These are phyloP conservation scores for Eublepharis macularius DNA, from an alignment of 2,113 vertebrate genomes.

Conservation along the genomic window DNA sequence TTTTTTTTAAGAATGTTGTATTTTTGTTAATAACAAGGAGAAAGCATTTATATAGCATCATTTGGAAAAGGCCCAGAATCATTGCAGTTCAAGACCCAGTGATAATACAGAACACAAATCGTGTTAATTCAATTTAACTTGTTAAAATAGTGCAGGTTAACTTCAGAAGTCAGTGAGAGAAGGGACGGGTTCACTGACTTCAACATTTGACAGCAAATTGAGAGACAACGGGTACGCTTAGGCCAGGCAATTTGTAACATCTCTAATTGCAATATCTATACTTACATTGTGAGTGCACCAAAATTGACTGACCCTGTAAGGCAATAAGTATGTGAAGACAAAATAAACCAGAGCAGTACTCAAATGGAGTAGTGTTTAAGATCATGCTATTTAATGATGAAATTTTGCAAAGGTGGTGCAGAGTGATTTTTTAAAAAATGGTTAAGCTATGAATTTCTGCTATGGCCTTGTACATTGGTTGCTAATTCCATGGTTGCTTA, in stretches of 20 bases:
- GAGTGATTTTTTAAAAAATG: slow-evolving; percentile 17
- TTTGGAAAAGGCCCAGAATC: slow-evolving; percentile 18
- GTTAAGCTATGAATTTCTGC: slow-evolving; percentile 58
- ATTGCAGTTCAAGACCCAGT: slow-evolving; percentile 17
- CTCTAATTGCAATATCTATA: slow-evolving; percentile 17
- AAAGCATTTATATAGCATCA: slow-evolving; percentile 9
- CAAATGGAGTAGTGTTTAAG: slow-evolving; percentile 10
- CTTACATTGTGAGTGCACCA: slow-evolving; percentile 15
- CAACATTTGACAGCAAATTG: slow-evolving; percentile 6
- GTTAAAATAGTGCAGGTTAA: slow-evolving; percentile 5
- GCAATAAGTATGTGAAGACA: slow-evolving; percentile 17
- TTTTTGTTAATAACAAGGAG: slow-evolving; percentile 40
- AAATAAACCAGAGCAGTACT: not conserved
- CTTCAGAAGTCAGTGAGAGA: slow-evolving; percentile 41
- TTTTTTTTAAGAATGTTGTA: slow-evolving; percentile 30
- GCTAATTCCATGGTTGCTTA: slow-evolving; percentile 53
- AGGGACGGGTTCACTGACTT: slow-evolving; percentile 28
- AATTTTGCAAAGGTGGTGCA: slow-evolving; percentile 27
- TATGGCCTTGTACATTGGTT: slow-evolving; percentile 54
- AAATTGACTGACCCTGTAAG: not conserved
- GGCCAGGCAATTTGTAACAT: not conserved
- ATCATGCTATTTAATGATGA: slow-evolving; percentile 28
- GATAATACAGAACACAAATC: slow-evolving; percentile 9
- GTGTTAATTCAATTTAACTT: slow-evolving; percentile 28
- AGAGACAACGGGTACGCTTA: slow-evolving; percentile 18